These are phyloP conservation scores for Hirtodrosophila trivittata DNA, from an alignment of 2,888 invertebrate genomes.

Conservation along the genomic window DNA sequence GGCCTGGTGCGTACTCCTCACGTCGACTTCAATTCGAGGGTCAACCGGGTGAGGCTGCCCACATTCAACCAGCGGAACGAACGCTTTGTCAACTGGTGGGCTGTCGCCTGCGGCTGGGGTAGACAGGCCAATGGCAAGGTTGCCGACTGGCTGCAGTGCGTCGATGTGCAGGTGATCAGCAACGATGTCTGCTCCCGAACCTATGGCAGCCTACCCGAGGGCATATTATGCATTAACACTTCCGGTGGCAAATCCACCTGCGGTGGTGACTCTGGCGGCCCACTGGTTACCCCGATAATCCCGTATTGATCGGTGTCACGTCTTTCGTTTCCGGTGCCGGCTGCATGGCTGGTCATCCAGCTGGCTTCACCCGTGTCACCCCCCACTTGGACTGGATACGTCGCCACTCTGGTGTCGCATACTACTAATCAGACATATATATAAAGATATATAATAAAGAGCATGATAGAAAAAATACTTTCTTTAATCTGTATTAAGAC, in stretches of 20 bases:
- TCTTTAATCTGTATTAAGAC: too few species aligned
- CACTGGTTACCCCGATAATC: conserved; percentile 67
- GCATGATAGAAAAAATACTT: too few species aligned
- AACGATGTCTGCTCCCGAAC: conserved; percentile 80
- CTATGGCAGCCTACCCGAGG: conserved; percentile 71
- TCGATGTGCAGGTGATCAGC: conserved; percentile 63
- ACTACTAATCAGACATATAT: too few species aligned
- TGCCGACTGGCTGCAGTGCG: conserved; percentile 69
- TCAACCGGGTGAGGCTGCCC: conserved; percentile 36
- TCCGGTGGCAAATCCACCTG: conserved; percentile 77
- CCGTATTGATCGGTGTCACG: conserved; percentile 51
- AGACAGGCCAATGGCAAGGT: conserved; percentile 50
- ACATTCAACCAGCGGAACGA: conserved; percentile 8
- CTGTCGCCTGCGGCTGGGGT: conserved; percentile 64
- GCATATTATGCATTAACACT: conserved; percentile 43
- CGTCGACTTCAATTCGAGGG: conserved; percentile 26
- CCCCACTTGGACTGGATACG: conserved; percentile 69
- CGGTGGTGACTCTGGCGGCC: conserved; percentile 83
- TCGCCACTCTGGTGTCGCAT: conserved; percentile 48
- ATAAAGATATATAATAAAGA: too few species aligned
- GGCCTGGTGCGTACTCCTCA: conserved; percentile 45
- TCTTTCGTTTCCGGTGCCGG: conserved; percentile 38
- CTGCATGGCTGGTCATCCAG: conserved; percentile 53
- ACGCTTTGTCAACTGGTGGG: conserved; percentile 34
- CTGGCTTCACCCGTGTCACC: conserved; percentile 58